These are phyloP conservation scores for Ellobius talpinus DNA, from an alignment of 2,113 vertebrate genomes.

Conservation along the genomic window DNA sequence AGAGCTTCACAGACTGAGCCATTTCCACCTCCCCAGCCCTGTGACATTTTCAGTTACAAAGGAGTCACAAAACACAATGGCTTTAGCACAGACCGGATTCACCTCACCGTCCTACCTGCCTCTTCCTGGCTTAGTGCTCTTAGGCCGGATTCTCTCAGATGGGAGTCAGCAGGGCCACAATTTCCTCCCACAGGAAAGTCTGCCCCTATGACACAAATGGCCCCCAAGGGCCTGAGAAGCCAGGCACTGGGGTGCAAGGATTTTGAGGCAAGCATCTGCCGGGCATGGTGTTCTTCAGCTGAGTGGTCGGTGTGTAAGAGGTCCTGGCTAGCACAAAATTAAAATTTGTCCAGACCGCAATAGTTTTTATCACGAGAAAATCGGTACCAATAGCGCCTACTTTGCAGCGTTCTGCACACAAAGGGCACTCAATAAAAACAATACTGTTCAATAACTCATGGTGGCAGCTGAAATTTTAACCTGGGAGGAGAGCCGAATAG, in stretches of 20 bases:
- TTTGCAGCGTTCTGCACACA: constrained; percentile 42
- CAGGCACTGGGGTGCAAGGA: background rate
- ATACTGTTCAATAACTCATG: background rate
- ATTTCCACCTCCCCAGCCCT: background rate
- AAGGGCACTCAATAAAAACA: constrained; percentile 32
- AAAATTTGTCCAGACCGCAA: background rate
- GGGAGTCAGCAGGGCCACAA: background rate
- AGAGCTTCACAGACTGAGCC: no score
- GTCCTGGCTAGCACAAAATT: background rate
- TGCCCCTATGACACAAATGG: background rate
- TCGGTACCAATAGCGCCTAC: constrained; percentile 35
- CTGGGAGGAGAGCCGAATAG: constrained; percentile 7
- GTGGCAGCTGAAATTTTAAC: constrained; percentile 15
- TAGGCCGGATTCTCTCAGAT: no score
- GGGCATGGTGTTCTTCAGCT: background rate
- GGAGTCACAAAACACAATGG: background rate
- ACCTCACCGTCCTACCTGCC: background rate
- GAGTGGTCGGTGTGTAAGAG: background rate
- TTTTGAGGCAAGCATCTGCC: background rate
- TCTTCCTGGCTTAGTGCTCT: background rate
- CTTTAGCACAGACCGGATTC: background rate
- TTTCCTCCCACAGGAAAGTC: background rate
- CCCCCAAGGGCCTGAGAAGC: background rate
- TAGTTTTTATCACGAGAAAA: constrained; percentile 65
- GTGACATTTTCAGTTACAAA: background rate